Evolutionary conservation across 2,113 vertebrate species (phyloP), one percentile per base, ranked within the genome.

Genomic region (Tachycineta bicolor): DNA sequence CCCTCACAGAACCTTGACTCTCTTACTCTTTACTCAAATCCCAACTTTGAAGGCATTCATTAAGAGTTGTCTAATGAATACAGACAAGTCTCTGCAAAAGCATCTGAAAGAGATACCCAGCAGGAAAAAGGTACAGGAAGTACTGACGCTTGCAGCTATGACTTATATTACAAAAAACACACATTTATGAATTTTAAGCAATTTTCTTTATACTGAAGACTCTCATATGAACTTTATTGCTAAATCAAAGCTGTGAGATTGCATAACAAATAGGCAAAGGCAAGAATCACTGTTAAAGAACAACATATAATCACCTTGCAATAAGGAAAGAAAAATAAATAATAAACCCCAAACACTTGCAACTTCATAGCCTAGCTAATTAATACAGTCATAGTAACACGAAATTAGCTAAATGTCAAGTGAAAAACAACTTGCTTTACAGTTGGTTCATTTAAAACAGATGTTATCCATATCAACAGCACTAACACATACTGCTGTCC

Each of bases 41-140:
- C 44, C 47, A 94, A 77, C 92, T 96, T 96, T 90, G 90, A 97
- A 96, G 60, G 73, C 56, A 93, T 70, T 95, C 90, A 96, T 96
- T 95, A 96, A 41, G 37, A 78, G 73, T 2, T 78, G 80, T 49
- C 87, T 96, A 94, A 96, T 71, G 85, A 95, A 96, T 74, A 92
- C 52, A 94, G 93, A 88, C 94, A 96, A 95, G 93, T 86, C 85
- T 94, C 92, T 95, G 79, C 93, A 89, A 90, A 94, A 89, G 68
- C 56, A 88, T 89, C 85, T 88, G 82, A 95, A 93, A 90, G 82
- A 91, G 56, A 95, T 94, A 94, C 93, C 94, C 90, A 93, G 94
- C 75, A 97, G 96, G 83, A 95, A 83, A 74, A 92, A 65, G 41
- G 64, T 96, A 96, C 83, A 93, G 87, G 93, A 96, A 96, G 88